Evolutionary conservation across 2,888 invertebrate genomes (phyloP).

Genomic region (Philereme transversata): DNA sequence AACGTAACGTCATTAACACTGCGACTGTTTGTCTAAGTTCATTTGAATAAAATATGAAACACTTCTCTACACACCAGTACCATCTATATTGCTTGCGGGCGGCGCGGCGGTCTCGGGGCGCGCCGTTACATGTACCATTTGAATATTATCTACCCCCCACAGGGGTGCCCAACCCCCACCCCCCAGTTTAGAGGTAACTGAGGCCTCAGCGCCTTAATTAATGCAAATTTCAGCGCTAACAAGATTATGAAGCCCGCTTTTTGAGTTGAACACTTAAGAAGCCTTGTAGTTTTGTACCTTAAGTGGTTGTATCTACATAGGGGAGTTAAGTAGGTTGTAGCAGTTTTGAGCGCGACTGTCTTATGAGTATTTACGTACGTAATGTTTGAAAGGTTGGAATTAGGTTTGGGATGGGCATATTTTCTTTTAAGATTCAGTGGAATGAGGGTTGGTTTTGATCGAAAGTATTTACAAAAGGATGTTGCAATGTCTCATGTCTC

Average conservation of each 20-base stretch:
- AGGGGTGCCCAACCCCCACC: conserved; percentile 39
- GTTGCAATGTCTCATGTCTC: too few species aligned
- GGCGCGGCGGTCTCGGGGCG: conserved; percentile 67
- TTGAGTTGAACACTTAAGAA: conserved; percentile 69
- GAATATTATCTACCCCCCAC: conserved; percentile 80
- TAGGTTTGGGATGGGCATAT: conserved; percentile 16
- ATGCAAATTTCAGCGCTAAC: conserved; percentile 84
- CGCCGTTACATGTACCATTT: conserved; percentile 84
- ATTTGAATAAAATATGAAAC: conserved; percentile 21
- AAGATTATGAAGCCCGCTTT: conserved; percentile 83
- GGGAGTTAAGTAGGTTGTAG: conserved; percentile 40
- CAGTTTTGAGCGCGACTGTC: conserved; percentile 43
- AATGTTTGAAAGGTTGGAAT: conserved; percentile 29
- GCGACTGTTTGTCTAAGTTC: too few species aligned
- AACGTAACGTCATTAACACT: too few species aligned
- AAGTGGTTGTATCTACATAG: conserved; percentile 58
- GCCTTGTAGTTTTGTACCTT: conserved; percentile 44
- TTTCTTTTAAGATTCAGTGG: conserved; percentile 11
- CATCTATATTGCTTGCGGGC: conserved; percentile 80
- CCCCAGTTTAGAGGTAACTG: conserved; percentile 73
- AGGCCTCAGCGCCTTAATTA: conserved; percentile 80
- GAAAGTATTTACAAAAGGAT: too few species aligned
- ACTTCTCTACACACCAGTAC: conserved; percentile 51
- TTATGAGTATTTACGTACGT: conserved; percentile 37
- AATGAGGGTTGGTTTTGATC: too few species aligned